Evolutionary conservation across 2,113 vertebrate species (phyloP).

Genomic region (Hylia prasina): DNA sequence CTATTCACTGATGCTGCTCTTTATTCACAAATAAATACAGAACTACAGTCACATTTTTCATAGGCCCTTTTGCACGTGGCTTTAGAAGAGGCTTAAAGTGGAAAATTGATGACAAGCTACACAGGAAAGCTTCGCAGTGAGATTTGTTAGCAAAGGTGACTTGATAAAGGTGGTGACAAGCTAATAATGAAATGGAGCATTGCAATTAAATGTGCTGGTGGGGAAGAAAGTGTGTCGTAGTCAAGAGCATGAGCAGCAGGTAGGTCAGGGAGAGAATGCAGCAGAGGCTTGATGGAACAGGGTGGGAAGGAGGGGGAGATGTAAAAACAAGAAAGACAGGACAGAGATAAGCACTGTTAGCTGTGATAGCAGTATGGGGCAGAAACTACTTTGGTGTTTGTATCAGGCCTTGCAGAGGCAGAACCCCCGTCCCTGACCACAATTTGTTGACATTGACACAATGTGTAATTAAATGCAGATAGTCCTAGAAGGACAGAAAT

Average conservation of each 20-base stretch:
- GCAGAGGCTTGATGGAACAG: neutral
- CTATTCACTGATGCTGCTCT: slow-evolving; percentile 22
- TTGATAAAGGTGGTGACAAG: slow-evolving; percentile 22
- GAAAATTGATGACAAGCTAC: neutral
- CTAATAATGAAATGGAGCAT: slow-evolving; percentile 33
- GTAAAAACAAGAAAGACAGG: slow-evolving; percentile 13
- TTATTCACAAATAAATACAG: slow-evolving; percentile 32
- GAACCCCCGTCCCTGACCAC: neutral
- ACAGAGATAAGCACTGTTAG: neutral
- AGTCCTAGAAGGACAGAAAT: neutral
- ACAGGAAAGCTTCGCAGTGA: neutral
- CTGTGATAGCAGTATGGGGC: neutral
- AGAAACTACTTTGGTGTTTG: neutral
- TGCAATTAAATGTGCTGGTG: slow-evolving; percentile 24
- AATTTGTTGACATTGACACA: neutral
- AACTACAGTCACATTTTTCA: neutral
- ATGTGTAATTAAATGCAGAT: slow-evolving; percentile 28
- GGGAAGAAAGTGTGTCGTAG: slow-evolving; percentile 6
- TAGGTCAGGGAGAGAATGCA: neutral
- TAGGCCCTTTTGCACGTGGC: neutral
- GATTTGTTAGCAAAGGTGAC: neutral
- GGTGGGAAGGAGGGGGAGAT: neutral
- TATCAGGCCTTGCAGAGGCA: neutral
- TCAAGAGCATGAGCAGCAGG: neutral
- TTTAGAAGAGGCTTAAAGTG: neutral